These are phyloP conservation scores for Riptortus pedestris DNA, from an alignment of 1,140 invertebrate genomes.

Conservation along the genomic window DNA sequence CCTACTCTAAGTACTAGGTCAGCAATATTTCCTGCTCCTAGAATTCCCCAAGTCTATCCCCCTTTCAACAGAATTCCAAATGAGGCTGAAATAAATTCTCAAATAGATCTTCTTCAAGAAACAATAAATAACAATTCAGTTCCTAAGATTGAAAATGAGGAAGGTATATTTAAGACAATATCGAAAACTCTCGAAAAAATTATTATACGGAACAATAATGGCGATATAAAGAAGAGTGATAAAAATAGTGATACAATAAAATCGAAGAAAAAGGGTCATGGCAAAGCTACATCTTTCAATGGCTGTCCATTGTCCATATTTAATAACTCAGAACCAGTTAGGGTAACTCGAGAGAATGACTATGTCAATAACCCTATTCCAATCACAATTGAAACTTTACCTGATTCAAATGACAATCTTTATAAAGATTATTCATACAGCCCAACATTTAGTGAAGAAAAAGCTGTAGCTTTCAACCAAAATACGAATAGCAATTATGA, in stretches of 20 bases:
- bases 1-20: slow-evolving; percentile 25
- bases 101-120: slow-evolving; percentile 21
- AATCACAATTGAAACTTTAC: not conserved
- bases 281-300: not conserved
- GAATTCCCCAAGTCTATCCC: slow-evolving; percentile 1
- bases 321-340: slow-evolving; percentile 1
- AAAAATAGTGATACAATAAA: slow-evolving; percentile 21
- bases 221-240: slow-evolving; percentile 22
- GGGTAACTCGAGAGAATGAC: slow-evolving; percentile 9
- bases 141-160: slow-evolving; percentile 28
- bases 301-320: slow-evolving; percentile 2
- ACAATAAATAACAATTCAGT: slow-evolving; percentile 25
- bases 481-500: slow-evolving; percentile 1
- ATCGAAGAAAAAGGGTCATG: slow-evolving; percentile 17
- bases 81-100: slow-evolving; percentile 11
- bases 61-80: not conserved
- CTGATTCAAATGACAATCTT: slow-evolving; percentile 17
- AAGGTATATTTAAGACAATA: slow-evolving; percentile 30
- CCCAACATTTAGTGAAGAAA: not conserved
- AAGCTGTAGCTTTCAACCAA: not conserved
- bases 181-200: slow-evolving; percentile 32
- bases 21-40: slow-evolving; percentile 22
- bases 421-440: slow-evolving; percentile 14
- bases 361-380: slow-evolving; percentile 19
- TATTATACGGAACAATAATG: slow-evolving; percentile 24